Percentiles rank a stretch among this genome's conserved stretches.
Evolutionary conservation across 2,888 invertebrate species (phyloP).

Genomic region (Melieria picta): DNA sequence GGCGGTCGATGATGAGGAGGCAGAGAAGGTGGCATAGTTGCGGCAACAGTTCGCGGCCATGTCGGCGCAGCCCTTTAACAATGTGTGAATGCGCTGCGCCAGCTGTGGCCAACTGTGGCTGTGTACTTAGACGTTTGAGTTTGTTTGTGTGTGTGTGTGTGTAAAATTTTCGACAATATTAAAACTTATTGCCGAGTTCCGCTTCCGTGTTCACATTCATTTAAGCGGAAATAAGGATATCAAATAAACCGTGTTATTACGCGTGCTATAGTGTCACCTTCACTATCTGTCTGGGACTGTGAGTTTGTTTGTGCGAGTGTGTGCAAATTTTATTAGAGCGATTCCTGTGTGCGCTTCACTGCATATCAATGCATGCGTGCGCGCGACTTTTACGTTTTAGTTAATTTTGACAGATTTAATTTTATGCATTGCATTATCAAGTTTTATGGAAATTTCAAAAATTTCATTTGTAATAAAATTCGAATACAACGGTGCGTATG

Average conservation of each 20-base stretch:
- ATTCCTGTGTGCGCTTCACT: slow-evolving; percentile 2
- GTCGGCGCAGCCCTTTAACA: no score
- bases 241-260: slow-evolving; percentile 45
- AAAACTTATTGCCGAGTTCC: slow-evolving; percentile 41
- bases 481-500: no score
- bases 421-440: no score
- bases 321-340: neutral
- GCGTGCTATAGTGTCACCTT: slow-evolving; percentile 24
- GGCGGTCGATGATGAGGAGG: no score
- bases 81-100: slow-evolving; percentile 19
- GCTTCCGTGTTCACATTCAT: slow-evolving; percentile 42
- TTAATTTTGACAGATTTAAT: no score
- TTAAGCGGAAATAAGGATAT: slow-evolving; percentile 46
- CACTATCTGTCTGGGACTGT: neutral
- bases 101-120: no score
- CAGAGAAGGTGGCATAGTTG: no score
- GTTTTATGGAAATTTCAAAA: no score
- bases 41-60: no score
- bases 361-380: slow-evolving; percentile 39
- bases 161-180: slow-evolving; percentile 16
- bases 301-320: slow-evolving; percentile 17
- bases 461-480: no score
- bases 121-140: neutral
- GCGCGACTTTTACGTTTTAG: no score
- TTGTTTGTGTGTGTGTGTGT: neutral